These are phyloP conservation scores for Caloenas nicobarica DNA, from an alignment of 2,113 vertebrate species.

Conservation along the genomic window DNA sequence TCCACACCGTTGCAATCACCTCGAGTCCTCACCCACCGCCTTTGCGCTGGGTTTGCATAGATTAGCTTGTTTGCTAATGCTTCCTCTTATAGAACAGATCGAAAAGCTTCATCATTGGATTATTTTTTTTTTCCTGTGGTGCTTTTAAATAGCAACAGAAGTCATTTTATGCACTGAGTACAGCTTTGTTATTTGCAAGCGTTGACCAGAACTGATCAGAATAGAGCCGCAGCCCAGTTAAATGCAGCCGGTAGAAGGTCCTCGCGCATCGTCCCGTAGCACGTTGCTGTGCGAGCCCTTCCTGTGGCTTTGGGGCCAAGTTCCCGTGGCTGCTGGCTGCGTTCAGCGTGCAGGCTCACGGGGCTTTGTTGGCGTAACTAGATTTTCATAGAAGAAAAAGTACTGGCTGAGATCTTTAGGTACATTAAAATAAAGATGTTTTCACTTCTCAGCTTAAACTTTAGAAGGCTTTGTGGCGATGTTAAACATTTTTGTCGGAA, in stretches of 20 bases:
- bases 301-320: background rate
- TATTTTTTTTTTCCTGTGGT: background rate
- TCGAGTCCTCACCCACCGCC: background rate
- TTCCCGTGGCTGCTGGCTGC: background rate
- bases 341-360: background rate
- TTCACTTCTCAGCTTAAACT: background rate
- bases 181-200: background rate
- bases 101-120: background rate
- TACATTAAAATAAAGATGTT: background rate
- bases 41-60: background rate
- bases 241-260: background rate
- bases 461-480: background rate
- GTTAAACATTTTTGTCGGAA: background rate
- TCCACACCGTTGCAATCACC: accelerated
- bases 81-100: background rate
- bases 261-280: background rate
- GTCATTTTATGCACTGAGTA: background rate
- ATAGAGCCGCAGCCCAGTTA: background rate
- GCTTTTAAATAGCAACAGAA: background rate
- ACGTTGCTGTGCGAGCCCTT: background rate
- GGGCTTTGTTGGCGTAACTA: background rate
- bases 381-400: background rate
- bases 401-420: background rate
- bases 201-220: background rate
- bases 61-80: background rate